Evolutionary conservation across 2,888 invertebrate species (phyloP), one percentile per base, ranked within the genome.

Genomic region (Plutella xylostella): DNA sequence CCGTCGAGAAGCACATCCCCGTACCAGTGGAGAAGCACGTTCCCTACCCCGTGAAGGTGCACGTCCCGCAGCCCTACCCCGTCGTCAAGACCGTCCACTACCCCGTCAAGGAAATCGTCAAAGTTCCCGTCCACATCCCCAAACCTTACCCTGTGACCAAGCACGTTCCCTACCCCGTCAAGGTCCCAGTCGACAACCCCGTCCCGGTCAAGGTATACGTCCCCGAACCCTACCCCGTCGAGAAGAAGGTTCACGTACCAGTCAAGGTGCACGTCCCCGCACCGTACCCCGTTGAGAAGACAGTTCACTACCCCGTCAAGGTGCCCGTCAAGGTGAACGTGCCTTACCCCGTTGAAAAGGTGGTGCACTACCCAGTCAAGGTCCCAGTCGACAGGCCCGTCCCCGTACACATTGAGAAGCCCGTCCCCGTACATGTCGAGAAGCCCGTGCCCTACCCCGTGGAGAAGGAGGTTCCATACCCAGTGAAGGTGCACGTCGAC

Each of bases 391-490:
- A 92, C 60, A 71, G 86, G 54, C 91, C 91, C 7, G 87, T 89
- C 40, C 89, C 91, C 37, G 89, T 91, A 3, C 87, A 88, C 53
- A 79, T 89, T 2, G 87, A 88, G 4, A 88, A 90, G 61, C 90
- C 90, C 7, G 86, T 89, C 44, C 89, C 92, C 4, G 88, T 90
- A 0, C 88, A 85, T 39, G 89, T 92, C 0, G 90, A 90, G 57
- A 92, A 92, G 63, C 90, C 87, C 43, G 89, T 92, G 41, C 91
- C 92, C 1, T 91, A 91, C 69, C 89, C 89, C 44, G 89, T 92
- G 0, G 90, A 90, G 57, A 91, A 91, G 68, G 78, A 84, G 42
- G 89, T 90, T 37, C 90, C 89, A 35, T 89, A 89, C 65, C 90
- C 90, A 43, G 90, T 91, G 2, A 89, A 91, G 66, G 87, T 90